A percentile compares a stretch with the other conserved stretches of the same genome.
Evolutionary conservation across 2,888 invertebrate species (phyloP).

Genomic region (Drosophila siamana): DNA sequence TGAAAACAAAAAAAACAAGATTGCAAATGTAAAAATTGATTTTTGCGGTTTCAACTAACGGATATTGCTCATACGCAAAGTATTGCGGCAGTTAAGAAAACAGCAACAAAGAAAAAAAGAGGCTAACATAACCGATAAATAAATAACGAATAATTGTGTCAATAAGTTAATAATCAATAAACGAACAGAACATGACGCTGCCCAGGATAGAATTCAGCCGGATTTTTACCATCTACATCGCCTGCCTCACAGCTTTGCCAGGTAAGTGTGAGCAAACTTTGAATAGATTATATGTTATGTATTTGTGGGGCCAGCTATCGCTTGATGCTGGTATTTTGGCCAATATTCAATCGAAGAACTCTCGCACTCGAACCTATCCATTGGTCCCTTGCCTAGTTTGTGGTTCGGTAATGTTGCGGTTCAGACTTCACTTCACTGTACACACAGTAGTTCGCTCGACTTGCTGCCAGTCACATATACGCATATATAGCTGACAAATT

Average conservation of each 20-base stretch:
- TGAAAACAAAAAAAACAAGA: slow-evolving; percentile 29
- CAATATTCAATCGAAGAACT: neutral
- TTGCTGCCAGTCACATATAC: neutral
- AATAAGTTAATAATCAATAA: slow-evolving; percentile 41
- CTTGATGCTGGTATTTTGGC: neutral
- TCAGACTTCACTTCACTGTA: slow-evolving; percentile 10
- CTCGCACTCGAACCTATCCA: neutral
- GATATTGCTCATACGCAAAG: slow-evolving; percentile 46
- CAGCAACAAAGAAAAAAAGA: neutral
- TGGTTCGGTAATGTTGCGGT: slow-evolving; percentile 57
- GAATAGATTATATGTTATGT: neutral
- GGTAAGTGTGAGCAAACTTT: slow-evolving; percentile 53
- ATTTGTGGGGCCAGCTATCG: slow-evolving; percentile 6
- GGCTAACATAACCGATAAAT: neutral
- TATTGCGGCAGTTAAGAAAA: slow-evolving; percentile 32
- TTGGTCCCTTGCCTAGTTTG: slow-evolving; percentile 25
- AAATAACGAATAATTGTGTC: slow-evolving; percentile 14
- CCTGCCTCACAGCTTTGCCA: slow-evolving; percentile 62
- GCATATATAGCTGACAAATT: neutral
- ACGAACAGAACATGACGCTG: slow-evolving; percentile 45
- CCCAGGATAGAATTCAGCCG: slow-evolving; percentile 45
- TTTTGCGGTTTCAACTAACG: slow-evolving; percentile 67
- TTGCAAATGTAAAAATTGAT: slow-evolving; percentile 76
- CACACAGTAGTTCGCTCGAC: neutral
- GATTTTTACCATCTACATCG: slow-evolving; percentile 46